A percentile compares a stretch with the other conserved stretches of the same genome.
Conservation (phyloP, 2,797 vertebrate genomes). For the Somateria mollissima region DNA sequence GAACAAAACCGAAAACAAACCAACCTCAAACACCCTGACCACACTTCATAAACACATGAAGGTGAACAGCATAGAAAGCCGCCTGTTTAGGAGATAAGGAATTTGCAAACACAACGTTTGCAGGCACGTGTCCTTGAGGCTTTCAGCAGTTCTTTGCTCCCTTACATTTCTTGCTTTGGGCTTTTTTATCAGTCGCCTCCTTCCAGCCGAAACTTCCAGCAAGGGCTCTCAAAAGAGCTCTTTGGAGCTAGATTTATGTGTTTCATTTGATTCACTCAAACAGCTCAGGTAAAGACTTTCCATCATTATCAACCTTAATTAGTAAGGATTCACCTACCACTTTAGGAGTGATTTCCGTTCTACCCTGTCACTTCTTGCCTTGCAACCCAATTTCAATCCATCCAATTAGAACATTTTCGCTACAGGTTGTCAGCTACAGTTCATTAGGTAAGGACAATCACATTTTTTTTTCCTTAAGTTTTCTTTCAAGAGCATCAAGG, state of each 20-base stretch:
- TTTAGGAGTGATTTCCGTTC: neutral
- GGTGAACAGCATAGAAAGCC: neutral
- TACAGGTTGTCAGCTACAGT: neutral
- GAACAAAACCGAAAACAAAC: neutral
- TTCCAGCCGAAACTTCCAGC: neutral
- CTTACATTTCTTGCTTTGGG: neutral
- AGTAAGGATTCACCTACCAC: neutral
- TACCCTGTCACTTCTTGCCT: neutral
- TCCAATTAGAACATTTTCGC: neutral
- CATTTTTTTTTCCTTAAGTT: neutral
- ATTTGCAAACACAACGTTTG: neutral
- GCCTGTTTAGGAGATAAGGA: neutral
- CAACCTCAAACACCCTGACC: neutral
- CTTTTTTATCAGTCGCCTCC: neutral
- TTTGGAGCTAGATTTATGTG: neutral
- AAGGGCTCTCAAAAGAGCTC: neutral
- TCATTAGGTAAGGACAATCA: neutral
- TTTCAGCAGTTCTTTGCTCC: neutral
- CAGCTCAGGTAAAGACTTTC: neutral
- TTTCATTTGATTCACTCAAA: neutral
- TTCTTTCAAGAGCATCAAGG: neutral
- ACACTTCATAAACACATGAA: neutral
- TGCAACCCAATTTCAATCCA: neutral
- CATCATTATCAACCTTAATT: neutral
- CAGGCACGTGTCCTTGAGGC: neutral